Evolutionary conservation across 2,113 vertebrate genomes (phyloP), one percentile per base, ranked within the genome.

Genomic region (Echinops telfairi): DNA sequence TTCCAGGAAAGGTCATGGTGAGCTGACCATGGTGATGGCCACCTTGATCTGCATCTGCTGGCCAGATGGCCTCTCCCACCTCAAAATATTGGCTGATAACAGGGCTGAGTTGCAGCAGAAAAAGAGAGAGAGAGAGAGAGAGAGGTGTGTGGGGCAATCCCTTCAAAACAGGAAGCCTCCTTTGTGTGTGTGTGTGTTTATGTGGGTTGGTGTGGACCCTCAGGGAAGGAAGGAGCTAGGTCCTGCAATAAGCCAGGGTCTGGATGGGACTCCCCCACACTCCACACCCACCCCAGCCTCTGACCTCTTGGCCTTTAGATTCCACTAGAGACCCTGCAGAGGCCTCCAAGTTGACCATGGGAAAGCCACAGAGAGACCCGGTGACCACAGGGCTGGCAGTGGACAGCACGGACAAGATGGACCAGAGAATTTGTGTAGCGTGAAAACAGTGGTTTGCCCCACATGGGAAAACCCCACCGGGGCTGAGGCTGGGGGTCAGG

Each of bases 281-380:
- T 58, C 4, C 2, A 40, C 77, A 23, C 66, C n/a, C 53, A 25
- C 25, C 19, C 23, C 36, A 84, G 81, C 36, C n/a, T 66, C 83
- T 64, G 80, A 8, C 53, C 83, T 83, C 94, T 90, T 1, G 3
- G 92, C 93, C 90, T 94, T 97, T 97, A 82, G 95, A 96, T 96
- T 97, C 90, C 94, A 96, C 96, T 98, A 97, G 93, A 97, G 95
- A 97, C 97, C 97, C 94, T 95, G 84, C 87, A 94, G 90, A 97
- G 81, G 47, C 83, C 86, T 96, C 77, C 91, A 95, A 90, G 38
- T 89, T 97, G 97, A 97, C 97, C 97, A 97, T 98, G 91, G 94
- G 88, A 87, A 97, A 98, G 97, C 97, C 98, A 95, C 97, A 97
- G 95, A 83, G 76, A 91, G 97, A 96, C 95, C 97, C 95, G 95